Evolutionary conservation across 2,797 vertebrate species (phyloP).

Genomic region (Adelosebastes latens): DNA sequence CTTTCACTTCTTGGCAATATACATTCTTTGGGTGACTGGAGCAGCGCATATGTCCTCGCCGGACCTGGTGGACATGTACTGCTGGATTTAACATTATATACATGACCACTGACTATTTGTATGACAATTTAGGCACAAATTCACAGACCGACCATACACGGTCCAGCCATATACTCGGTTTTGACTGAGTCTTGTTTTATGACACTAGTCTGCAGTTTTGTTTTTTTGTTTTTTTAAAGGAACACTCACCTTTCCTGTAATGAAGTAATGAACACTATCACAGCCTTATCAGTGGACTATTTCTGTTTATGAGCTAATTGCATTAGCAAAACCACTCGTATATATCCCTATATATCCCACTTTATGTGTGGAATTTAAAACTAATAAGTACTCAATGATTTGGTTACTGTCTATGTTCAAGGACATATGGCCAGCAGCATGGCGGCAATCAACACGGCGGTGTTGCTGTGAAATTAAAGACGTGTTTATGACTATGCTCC

Average conservation of each 20-base stretch:
- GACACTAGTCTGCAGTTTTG: background rate
- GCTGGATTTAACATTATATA: no score
- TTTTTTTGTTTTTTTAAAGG: background rate
- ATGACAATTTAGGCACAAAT: no score
- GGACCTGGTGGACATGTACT: no score
- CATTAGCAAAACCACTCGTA: background rate
- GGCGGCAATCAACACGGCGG: conserved; percentile 59
- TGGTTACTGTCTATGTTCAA: conserved; percentile 59
- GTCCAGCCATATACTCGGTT: no score
- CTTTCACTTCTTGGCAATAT: no score
- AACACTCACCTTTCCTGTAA: background rate
- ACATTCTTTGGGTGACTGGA: no score
- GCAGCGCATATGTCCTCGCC: no score
- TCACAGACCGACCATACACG: no score
- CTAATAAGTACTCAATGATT: conserved; percentile 43
- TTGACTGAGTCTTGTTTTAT: conserved; percentile 6
- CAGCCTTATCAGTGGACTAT: background rate
- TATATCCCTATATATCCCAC: conserved; percentile 17
- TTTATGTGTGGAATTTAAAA: conserved; percentile 33
- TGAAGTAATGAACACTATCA: conserved; percentile 13
- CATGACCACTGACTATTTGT: no score
- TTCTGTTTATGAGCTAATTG: conserved; percentile 6
- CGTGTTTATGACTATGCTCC: conserved; percentile 68
- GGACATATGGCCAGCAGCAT: conserved; percentile 68
- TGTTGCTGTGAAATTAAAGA: conserved; percentile 73